Evolutionary conservation across 2,113 vertebrate genomes (phyloP).

Genomic region (human (Homo sapiens)): GRCh38 chr12:66081501-66082000

Average conservation of each 20-base stretch:
- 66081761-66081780: conserved; percentile 20
- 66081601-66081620: not conserved
- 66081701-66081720: not conserved
- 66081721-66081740: not conserved
- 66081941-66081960: no score
- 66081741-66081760: not conserved
- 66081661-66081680: not conserved
- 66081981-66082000: no score
- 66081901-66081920: no score
- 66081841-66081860: no score
- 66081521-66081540: not conserved
- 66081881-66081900: no score
- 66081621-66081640: not conserved
- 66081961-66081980: no score
- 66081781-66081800: not conserved
- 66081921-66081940: no score
- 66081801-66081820: no score
- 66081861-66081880: no score
- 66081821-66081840: no score
- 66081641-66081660: not conserved
- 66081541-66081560: not conserved
- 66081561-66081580: not conserved
- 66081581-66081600: not conserved
- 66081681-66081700: not conserved
- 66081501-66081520: conserved; percentile 12